Percentiles rank a stretch among this genome's conserved stretches.
Conservation (phyloP, 2,797 vertebrate species). For the Sebastolobus alascanus region DNA sequence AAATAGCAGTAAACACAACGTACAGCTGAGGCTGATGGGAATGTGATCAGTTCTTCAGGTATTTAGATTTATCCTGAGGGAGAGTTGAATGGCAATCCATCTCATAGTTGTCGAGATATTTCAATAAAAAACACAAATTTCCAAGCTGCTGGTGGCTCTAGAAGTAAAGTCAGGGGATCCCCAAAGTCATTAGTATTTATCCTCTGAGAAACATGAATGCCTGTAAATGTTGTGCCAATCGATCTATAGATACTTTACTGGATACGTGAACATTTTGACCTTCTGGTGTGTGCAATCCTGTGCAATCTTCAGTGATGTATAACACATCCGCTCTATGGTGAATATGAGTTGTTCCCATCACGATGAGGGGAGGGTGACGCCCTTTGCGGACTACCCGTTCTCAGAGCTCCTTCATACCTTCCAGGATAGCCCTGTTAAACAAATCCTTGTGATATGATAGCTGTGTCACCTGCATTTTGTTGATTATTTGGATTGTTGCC, state of each 20-base stretch:
- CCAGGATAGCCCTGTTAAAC: too few relatives aligned
- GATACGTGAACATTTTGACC: neutral
- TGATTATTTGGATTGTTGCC: neutral
- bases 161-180: neutral
- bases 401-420: neutral
- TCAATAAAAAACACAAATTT: neutral
- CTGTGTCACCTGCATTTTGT: neutral
- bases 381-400: neutral
- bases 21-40: neutral
- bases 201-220: neutral
- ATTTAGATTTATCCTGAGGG: neutral
- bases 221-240: neutral
- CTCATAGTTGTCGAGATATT: neutral
- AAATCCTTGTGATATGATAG: too few relatives aligned
- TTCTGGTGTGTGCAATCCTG: neutral
- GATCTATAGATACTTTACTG: neutral
- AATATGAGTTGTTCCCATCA: neutral
- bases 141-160: neutral
- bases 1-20: neutral
- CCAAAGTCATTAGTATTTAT: neutral
- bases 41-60: neutral
- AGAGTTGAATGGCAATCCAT: neutral
- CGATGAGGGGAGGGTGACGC: neutral
- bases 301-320: conserved; percentile 4
- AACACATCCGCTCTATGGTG: neutral